Evolutionary conservation across 92 coral and sea anemone species (phyloP), one percentile per base, ranked within the genome.

Genomic region (Isaurus tuberculatus): DNA sequence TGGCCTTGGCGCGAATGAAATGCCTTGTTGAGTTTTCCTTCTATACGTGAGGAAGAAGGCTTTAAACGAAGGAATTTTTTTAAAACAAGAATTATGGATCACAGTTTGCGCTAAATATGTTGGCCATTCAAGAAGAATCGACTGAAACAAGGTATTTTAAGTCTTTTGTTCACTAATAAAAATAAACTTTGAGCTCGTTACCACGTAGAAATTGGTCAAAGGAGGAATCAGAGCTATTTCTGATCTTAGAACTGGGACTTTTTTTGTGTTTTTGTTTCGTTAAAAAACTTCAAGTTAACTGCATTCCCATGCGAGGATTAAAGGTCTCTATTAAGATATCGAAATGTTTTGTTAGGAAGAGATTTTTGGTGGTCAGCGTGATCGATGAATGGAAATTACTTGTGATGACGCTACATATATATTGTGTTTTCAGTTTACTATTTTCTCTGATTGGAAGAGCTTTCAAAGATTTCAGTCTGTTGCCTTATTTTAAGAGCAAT

Each of bases 81-180:
- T 29, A 22, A 0, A 1, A 28, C 42, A 14, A 11, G 33, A 33
- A 5, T 69, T 17, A 71, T 5, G 60, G 57, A 9, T 82, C 73
- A 65, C 31, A 79, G 44, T 55, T 88, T 85, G 91, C 65, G 8
- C 67, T 34, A 65, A 84, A 86, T 23, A 93, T 93, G 98, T 73
- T 93, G 85, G 98, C 98, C 14, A 90, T 93, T 30, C 90, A 90
- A 58, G 95, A 93, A 43, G 98, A 93, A 73, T 64, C 90, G 64
- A 49, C 70, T n/a, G 95, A 92, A 36, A 46, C 90, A 87, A 92
- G 95, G 98, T 93, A 73, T 83, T 88, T 8, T 27, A 5, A 34
- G 0, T 0, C 19, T 8, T 57, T 55, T 36, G 20, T 14, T 55
- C 53, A 29, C 8, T 77, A 33, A n/a, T 72, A 6, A 15, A 60